Base-by-base conservation (phyloP, 2,888 invertebrate genomes). In the Melanotus villosus region DNA sequence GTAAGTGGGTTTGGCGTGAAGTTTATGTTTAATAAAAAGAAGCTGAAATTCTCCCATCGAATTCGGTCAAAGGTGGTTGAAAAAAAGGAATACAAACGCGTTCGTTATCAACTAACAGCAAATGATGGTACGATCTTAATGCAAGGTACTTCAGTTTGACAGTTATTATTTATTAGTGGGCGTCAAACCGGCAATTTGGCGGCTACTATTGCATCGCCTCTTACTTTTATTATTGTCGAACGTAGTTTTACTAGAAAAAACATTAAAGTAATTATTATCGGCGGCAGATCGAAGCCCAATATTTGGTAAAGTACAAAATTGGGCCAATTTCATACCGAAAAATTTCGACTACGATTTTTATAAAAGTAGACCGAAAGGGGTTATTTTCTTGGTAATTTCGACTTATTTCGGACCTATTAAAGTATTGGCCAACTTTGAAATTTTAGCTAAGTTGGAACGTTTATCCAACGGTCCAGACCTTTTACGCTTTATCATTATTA, bases 131-230 rank as follows among this genome's bases (percentile, higher is more conserved):
- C 16, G 32, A 18, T 32, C 12, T 52, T 52, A 52, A 52, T 52
- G 52, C 52, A n/a, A 6, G 52, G 52, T 62, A 30, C 59, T 18
- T 21, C 21, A 18, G 41, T 36, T 65, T 68, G 72, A 74, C 72
- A 68, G 66, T 66, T 67, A 65, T 75, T 75, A 75, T 75, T 75
- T 75, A 75, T 75, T 56, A 63, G 62, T 50, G 65, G 66, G 67
- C 69, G 62, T 60, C 63, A 56, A 73, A 71, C 75, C 73, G 23
- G 66, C 70, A 75, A 75, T 75, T 75, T 73, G 64, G 73, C 65
- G 68, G 71, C 68, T 66, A 70, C 70, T 52, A 62, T 50, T 68
- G 66, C 63, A 36, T 57, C 54, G 47, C 60, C 26, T 64, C 65
- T 43, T 60, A 43, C 64, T 60, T 60, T 56, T 62, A 56, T 67